Base-by-base conservation (phyloP, 2,888 invertebrate genomes). In the Amiota mariae region DNA sequence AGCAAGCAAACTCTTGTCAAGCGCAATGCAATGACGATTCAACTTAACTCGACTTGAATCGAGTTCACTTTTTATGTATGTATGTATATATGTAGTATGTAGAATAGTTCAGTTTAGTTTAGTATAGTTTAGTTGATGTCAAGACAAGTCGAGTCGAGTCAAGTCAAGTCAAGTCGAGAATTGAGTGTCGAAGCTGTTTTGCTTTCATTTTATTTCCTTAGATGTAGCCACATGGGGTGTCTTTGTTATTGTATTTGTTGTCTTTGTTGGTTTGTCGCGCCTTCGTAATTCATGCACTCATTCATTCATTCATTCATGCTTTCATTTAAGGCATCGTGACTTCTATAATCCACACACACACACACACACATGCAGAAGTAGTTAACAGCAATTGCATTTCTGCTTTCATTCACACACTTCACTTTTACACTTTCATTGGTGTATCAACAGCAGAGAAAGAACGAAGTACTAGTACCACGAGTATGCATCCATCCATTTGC, bases 321-420 rank as follows among this genome's bases (percentile, higher is more conserved):
- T 57, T 15, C 24, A 36, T 36, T 36, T 20, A 59, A 59, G 78
- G 78, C 85, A 80, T 75, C 76, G 74, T 80, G 82, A 78, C 84
- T 82, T 81, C 76, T 77, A 78, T 80, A 77, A 75, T 75, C 68
- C 15, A 15, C 51, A 71, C 24, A 68, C 11, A 70, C 13, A 4
- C 51, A 63, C n/a, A 66, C 51, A 59, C 9, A 51, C 56, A 72
- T 18, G 56, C 56, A 63, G 49, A 66, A 18, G 36, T 36, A 36
- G 36, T 36, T 36, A 36, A 36, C 36, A 36, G 36, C 36, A 36
- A 6, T 36, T 36, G 36, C 36, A 36, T 2, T 36, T 36, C 36
- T 36, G 36, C 36, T 4, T 36, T 36, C 36, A 36, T 2, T 64
- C 18, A 67, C 57, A 56, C 20, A 66, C 48, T 66, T 67, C 57